Evolutionary conservation across 1,140 invertebrate species (phyloP), one percentile per base, ranked within the genome.

Genomic region (Piezodorus guildinii): DNA sequence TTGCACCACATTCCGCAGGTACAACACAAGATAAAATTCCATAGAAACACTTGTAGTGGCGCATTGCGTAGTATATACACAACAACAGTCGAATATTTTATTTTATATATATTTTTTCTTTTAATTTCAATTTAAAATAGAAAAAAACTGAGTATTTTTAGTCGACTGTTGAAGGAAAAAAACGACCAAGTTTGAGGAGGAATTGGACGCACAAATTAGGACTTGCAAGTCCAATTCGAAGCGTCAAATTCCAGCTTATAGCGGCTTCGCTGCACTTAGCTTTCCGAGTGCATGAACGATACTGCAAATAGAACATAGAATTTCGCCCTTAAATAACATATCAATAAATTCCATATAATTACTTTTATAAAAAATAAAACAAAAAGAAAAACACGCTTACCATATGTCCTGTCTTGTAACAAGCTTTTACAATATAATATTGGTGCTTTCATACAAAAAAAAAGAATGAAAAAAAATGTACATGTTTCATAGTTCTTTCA

Each of bases 251-350:
- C 21, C 46, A 52, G 62, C 62, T 62, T 62, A 6, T 51, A 51
- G 62, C 46, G 23, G 62, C 62, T 62, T 62, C 14, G 62, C 46
- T 51, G 62, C 62, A 62, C 62, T 52, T 62, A 62, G 62, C 62
- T 62, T 62, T 3, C 51, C 49, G 27, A 51, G 49, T 52, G 62
- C 62, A 62, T 62, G 62, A 1, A 3, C 62, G 62, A 43, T 44
- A 62, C 12, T 62, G 62, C 62, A 51, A 30, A 30, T 49, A 61
- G 21, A 39, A 34, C 16, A 61, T 61, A 61, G 60, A 61, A 8
- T 10, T 30, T 45, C 19, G 39, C 19, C 60, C 60, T 43, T 61
- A 44, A 19, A 44, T 60, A 34, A 39, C 12, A 25, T 4, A 2
- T 19, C 8, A 60, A 60, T 58, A 17, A 58, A 5, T 9, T 3